Evolutionary conservation across 2,113 vertebrate species (phyloP), one percentile per base, ranked within the genome.

Genomic region (Rostratula benghalensis): DNA sequence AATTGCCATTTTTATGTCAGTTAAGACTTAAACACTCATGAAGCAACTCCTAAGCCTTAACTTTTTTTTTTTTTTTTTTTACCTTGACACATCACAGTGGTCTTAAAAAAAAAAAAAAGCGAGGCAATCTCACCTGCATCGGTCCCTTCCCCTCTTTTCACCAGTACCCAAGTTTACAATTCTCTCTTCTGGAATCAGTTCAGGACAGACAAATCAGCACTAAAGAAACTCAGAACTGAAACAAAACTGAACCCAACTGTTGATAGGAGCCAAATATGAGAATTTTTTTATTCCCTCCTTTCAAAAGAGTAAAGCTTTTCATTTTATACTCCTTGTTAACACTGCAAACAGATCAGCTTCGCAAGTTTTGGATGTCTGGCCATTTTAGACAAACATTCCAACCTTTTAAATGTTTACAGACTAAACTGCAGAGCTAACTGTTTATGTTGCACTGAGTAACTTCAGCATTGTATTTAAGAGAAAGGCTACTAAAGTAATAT

Each of bases 371-470:
- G 80, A 90, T 0, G 1, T 75, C 90, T 90, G 60, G 64, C 27
- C 73, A 90, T 87, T 90, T 93, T 89, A 80, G 86, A 89, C 89
- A 94, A 96, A 90, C 89, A 92, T 93, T 96, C 91, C 95, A 94
- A 33, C 33, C 80, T 93, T 95, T 87, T 61, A 92, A 90, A 48
- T 93, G 89, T 95, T 95, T 94, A 96, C 51, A 96, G 93, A 93
- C 87, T 92, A 93, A 95, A 96, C 88, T 82, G 48, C 57, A 61
- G 89, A 92, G 69, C 76, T 95, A 84, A 95, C 96, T 78, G 86
- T 96, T 96, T 94, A 89, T 78, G 80, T 89, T 95, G 86, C 68
- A 70, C 56, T 82, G 86, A 89, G 43, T 93, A 94, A 93, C 73
- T 95, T 87, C 80, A 82, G 65, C 60, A 74, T 75, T 75, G 45